A percentile compares a stretch with the other conserved stretches of the same genome.
phyloP scores from a whole-genome alignment of 2,888 invertebrate species.

The Keiferia lycopersicella region DNA sequence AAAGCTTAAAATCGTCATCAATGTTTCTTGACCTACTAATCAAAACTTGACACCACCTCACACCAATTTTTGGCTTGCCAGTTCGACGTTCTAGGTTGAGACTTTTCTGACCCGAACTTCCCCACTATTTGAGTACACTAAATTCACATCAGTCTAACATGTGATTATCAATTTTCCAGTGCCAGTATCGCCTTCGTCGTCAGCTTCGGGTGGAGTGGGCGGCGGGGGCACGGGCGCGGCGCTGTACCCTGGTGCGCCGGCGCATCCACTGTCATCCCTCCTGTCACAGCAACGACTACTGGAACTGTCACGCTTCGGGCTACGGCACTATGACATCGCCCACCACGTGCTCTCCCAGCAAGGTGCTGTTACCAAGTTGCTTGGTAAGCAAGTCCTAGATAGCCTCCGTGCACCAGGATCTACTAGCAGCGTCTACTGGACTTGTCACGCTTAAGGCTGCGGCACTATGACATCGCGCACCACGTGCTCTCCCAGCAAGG shows the following conservation, averaged over 20 bases:
- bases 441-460: slow-evolving; percentile 88
- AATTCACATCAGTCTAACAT: too few relatives aligned
- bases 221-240: slow-evolving; percentile 71
- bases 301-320: slow-evolving; percentile 89
- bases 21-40: too few relatives aligned
- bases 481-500: slow-evolving; percentile 96
- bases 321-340: slow-evolving; percentile 94
- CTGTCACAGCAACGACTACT: slow-evolving; percentile 90
- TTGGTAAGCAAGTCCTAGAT: slow-evolving; percentile 84
- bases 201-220: slow-evolving; percentile 69
- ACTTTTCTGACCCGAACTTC: too few relatives aligned
- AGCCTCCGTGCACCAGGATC: slow-evolving; percentile 40
- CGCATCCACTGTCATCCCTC: slow-evolving; percentile 85
- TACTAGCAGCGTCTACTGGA: slow-evolving; percentile 91
- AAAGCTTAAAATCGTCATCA: too few relatives aligned
- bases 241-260: slow-evolving; percentile 71
- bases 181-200: slow-evolving; percentile 79
- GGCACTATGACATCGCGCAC: slow-evolving; percentile 95
- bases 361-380: slow-evolving; percentile 93
- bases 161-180: slow-evolving; percentile 61
- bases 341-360: slow-evolving; percentile 95
- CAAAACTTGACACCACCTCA: too few relatives aligned
- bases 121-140: too few relatives aligned
- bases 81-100: too few relatives aligned
- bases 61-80: too few relatives aligned